These are phyloP conservation scores for Patiria miniata DNA, from an alignment of 35 echinoderm and acorn worm species.

Conservation along the genomic window DNA sequence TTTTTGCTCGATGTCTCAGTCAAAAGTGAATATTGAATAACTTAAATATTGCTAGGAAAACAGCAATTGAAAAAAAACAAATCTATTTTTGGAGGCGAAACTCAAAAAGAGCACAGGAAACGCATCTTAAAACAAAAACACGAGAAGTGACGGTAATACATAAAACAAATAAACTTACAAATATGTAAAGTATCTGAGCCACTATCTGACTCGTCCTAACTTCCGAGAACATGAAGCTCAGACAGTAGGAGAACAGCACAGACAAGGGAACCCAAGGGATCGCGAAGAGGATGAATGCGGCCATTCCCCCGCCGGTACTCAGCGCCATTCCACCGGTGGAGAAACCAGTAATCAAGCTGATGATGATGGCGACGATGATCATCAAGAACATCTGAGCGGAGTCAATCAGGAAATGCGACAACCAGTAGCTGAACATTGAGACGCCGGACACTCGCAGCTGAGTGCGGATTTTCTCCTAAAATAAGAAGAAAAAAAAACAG, in stretches of 20 bases:
- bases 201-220: conserved; percentile 41
- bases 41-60: no score
- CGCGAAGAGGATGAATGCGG: conserved; percentile 36
- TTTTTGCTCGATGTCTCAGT: no score
- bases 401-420: conserved; percentile 46
- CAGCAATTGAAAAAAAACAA: no score
- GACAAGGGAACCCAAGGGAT: conserved; percentile 40
- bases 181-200: neutral
- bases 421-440: conserved; percentile 42
- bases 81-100: no score
- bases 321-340: conserved; percentile 34
- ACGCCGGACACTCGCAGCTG: conserved; percentile 69
- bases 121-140: no score
- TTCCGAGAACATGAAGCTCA: conserved; percentile 55
- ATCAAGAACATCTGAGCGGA: conserved; percentile 10
- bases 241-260: conserved; percentile 39
- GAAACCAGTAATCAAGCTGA: conserved; percentile 48
- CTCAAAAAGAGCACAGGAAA: no score
- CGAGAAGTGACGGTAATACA: no score
- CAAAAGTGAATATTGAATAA: no score
- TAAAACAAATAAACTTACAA: conserved; percentile 42
- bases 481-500: no score
- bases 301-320: conserved; percentile 26
- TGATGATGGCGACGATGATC: conserved; percentile 43
- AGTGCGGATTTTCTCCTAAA: conserved; percentile 45